These are phyloP conservation scores for Balaenoptera acutorostrata DNA, from an alignment of 2,113 vertebrate genomes.

Conservation along the genomic window DNA sequence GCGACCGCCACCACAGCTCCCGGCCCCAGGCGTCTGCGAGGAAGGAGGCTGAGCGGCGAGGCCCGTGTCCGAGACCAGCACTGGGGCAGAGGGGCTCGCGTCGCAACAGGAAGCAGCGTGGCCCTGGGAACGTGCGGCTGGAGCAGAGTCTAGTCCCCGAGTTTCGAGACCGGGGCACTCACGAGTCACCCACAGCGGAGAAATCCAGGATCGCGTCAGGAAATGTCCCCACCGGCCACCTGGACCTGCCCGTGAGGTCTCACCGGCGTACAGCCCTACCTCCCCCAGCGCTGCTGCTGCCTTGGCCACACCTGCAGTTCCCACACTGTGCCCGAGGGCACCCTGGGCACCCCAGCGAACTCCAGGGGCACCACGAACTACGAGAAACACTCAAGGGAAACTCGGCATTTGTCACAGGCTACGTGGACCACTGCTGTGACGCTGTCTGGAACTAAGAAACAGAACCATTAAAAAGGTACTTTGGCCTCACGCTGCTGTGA, in stretches of 20 bases:
- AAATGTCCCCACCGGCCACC: background rate
- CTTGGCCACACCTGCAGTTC: background rate
- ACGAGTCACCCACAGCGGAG: accelerated
- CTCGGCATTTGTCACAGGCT: accelerated
- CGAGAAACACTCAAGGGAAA: accelerated
- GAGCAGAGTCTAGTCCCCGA: background rate
- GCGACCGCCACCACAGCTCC: background rate
- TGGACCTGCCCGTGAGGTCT: background rate
- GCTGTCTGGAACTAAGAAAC: too few relatives aligned
- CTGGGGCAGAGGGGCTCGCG: accelerated
- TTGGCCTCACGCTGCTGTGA: background rate
- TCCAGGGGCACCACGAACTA: background rate
- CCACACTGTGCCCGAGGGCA: background rate
- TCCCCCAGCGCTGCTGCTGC: accelerated
- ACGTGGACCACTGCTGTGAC: accelerated
- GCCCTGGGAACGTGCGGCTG: accelerated
- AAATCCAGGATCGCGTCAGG: accelerated
- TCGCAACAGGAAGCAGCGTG: background rate
- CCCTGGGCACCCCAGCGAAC: background rate
- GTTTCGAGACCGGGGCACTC: accelerated
- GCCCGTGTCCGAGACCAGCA: background rate
- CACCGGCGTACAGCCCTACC: background rate
- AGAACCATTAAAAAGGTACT: background rate
- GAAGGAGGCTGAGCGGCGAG: too few relatives aligned
- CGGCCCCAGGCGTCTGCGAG: background rate